phyloP scores from a whole-genome alignment of 2,113 vertebrate species.

The Bambusicola thoracicus region DNA sequence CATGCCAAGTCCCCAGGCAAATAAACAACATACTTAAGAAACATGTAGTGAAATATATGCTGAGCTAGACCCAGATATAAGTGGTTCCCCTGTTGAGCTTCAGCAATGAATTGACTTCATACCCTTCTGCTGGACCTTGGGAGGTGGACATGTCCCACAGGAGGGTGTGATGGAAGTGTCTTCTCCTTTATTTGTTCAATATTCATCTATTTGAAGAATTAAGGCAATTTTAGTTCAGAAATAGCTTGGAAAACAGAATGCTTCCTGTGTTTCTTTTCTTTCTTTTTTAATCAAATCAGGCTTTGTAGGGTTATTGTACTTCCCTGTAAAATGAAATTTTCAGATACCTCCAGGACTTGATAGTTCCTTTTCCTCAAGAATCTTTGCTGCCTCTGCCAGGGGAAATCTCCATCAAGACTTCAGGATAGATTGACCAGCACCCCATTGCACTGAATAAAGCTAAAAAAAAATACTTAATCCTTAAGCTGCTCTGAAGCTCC shows the following conservation, averaged over 20 bases:
- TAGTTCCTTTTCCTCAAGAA: neutral
- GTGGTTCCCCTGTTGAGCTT: neutral
- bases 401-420: neutral
- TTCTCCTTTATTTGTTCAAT: neutral
- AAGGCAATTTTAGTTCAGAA: neutral
- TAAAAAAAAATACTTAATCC: neutral
- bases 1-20: neutral
- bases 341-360: neutral
- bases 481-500: neutral
- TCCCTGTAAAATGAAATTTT: neutral
- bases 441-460: neutral
- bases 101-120: neutral
- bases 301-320: neutral
- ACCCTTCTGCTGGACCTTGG: neutral
- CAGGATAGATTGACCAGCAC: fast-evolving
- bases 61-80: neutral
- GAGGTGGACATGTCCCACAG: neutral
- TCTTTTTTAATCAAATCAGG: neutral
- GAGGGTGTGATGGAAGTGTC: neutral
- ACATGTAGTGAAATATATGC: neutral
- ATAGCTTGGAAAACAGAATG: neutral
- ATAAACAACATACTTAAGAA: neutral
- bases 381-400: neutral
- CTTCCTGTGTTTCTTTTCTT: neutral
- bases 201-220: neutral